These are phyloP conservation scores for Sula dactylatra DNA, from an alignment of 2,113 vertebrate species.

Conservation along the genomic window DNA sequence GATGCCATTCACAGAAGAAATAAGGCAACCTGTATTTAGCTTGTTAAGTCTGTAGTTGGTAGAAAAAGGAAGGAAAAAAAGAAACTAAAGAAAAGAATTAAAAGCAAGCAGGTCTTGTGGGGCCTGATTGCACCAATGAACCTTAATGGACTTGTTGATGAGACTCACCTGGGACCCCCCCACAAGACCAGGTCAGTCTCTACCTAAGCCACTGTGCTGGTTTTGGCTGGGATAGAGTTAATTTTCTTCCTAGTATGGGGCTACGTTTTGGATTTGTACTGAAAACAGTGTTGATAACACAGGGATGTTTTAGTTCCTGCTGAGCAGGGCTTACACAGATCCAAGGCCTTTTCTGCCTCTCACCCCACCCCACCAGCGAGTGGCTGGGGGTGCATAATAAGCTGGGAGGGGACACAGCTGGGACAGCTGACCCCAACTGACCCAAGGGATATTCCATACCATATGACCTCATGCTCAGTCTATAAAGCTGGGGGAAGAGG, in stretches of 20 bases:
- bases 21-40: not conserved
- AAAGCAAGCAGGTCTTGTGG: not conserved
- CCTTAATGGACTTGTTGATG: not conserved
- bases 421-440: not conserved
- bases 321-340: not conserved
- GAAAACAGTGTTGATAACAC: not conserved
- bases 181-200: too few species aligned
- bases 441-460: too few species aligned
- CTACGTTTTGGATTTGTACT: not conserved
- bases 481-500: not conserved
- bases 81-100: not conserved
- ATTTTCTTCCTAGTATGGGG: not conserved
- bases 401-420: not conserved
- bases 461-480: not conserved
- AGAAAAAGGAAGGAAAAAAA: not conserved
- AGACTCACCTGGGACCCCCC: accelerated
- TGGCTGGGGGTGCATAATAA: not conserved
- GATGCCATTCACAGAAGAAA: not conserved
- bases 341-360: not conserved
- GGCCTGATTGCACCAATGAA: not conserved
- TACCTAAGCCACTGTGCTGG: not conserved
- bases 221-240: not conserved
- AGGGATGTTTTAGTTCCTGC: not conserved
- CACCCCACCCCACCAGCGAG: not conserved
- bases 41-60: not conserved